phyloP scores from a whole-genome alignment of 2,888 invertebrate genomes.

The Coleophora deauratella region DNA sequence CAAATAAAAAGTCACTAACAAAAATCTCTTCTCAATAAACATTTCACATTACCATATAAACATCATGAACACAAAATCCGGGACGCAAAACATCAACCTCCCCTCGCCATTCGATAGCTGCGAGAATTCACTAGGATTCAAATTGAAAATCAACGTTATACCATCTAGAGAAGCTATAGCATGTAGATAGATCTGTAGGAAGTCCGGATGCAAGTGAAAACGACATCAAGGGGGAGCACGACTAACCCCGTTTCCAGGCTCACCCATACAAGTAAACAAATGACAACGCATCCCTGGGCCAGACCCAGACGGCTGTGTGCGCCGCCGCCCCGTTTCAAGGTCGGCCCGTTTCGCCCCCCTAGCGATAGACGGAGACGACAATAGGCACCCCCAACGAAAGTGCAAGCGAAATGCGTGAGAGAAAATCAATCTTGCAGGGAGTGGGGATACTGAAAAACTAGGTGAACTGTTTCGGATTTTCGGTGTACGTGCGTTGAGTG shows the following conservation, averaged over 20 bases:
- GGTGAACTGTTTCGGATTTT: conserved; percentile 57
- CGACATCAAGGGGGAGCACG: conserved; percentile 41
- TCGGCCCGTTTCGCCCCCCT: conserved; percentile 46
- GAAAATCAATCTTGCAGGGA: conserved; percentile 73
- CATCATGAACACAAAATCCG: neutral
- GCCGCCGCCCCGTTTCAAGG: conserved; percentile 66
- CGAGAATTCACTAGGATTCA: conserved; percentile 41
- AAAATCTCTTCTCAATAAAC: too few relatives aligned
- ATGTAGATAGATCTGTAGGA: conserved; percentile 5
- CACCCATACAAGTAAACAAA: conserved; percentile 25
- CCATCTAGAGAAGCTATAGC: conserved; percentile 3
- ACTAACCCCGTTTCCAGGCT: conserved; percentile 58
- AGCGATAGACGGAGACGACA: conserved; percentile 41
- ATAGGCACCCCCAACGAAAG: conserved; percentile 49
- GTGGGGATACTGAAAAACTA: conserved; percentile 59
- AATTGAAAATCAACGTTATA: conserved; percentile 46
- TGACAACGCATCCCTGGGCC: conserved; percentile 41
- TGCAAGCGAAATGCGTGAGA: conserved; percentile 68
- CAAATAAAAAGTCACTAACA: too few relatives aligned
- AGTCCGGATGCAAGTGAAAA: conserved; percentile 69
- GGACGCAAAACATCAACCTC: conserved; percentile 2
- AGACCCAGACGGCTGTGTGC: conserved; percentile 44
- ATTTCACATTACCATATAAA: too few relatives aligned
- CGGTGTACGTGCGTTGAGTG: conserved; percentile 34
- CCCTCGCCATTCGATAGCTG: conserved; percentile 15